Percentiles rank a stretch among this genome's conserved stretches.
Evolutionary conservation across 2,888 invertebrate genomes (phyloP).

Genomic region (Tenthredo distinguenda): DNA sequence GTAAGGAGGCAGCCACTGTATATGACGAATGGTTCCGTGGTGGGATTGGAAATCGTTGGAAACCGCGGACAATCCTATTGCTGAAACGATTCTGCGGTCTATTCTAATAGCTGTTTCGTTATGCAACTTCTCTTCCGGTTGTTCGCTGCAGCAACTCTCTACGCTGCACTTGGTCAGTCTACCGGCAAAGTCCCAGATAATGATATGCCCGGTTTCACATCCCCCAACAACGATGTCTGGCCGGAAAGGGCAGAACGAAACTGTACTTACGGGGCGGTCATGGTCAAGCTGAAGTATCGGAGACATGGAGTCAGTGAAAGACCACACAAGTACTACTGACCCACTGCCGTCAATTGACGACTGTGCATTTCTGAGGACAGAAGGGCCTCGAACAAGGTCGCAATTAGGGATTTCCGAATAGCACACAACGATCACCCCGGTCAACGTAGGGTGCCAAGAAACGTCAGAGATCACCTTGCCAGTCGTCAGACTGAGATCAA

Average conservation of each 20-base stretch:
- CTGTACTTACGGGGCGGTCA: slow-evolving; percentile 67
- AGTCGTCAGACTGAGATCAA: slow-evolving; percentile 64
- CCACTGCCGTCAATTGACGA: slow-evolving; percentile 6
- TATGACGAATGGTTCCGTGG: slow-evolving; percentile 80
- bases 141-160: slow-evolving; percentile 46
- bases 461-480: slow-evolving; percentile 68
- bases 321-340: slow-evolving; percentile 67
- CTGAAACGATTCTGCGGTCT: background rate
- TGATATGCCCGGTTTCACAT: slow-evolving; percentile 72
- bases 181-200: slow-evolving; percentile 71
- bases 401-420: slow-evolving; percentile 60
- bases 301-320: slow-evolving; percentile 62
- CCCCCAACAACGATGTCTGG: slow-evolving; percentile 73
- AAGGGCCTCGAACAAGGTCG: slow-evolving; percentile 26
- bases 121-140: slow-evolving; percentile 55
- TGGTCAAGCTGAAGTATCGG: slow-evolving; percentile 69
- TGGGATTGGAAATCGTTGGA: slow-evolving; percentile 78
- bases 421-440: slow-evolving; percentile 64
- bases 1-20: slow-evolving; percentile 83
- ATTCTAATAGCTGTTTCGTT: slow-evolving; percentile 35
- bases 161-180: slow-evolving; percentile 45
- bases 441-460: slow-evolving; percentile 70
- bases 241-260: slow-evolving; percentile 73
- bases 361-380: slow-evolving; percentile 7
- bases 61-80: slow-evolving; percentile 18